phyloP scores from a whole-genome alignment of 2,113 vertebrate genomes.

The Terrapene triunguis region DNA sequence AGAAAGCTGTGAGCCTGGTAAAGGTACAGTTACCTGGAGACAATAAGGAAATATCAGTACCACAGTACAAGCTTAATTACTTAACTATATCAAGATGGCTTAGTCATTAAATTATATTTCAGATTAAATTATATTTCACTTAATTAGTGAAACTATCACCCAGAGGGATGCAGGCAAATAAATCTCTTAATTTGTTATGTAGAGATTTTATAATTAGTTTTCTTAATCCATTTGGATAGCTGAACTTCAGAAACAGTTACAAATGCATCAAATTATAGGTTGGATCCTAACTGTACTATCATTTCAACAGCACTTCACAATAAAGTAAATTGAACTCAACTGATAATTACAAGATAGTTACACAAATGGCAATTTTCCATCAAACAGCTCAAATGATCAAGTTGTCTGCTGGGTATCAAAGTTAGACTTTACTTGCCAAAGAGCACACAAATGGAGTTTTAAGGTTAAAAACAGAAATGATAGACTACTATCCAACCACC shows the following conservation, averaged over 20 bases:
- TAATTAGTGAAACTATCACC: background rate
- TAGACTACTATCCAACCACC: background rate
- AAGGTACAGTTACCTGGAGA: conserved; percentile 90
- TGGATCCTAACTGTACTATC: background rate
- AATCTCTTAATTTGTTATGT: background rate
- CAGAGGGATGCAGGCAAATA: background rate
- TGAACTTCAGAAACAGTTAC: background rate
- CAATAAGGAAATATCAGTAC: conserved; percentile 39
- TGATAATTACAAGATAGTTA: background rate
- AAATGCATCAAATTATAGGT: background rate
- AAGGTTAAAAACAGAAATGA: background rate
- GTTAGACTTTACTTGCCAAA: background rate
- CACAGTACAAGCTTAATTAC: background rate
- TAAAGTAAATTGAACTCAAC: background rate
- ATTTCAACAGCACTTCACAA: background rate
- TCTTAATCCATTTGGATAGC: background rate
- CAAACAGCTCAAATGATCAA: background rate
- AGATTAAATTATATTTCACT: background rate
- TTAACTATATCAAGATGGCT: background rate
- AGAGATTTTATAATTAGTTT: background rate
- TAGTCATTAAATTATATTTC: background rate
- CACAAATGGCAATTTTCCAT: background rate
- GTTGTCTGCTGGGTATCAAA: background rate
- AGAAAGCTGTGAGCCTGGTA: conserved; percentile 94
- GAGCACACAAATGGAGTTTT: background rate